Base-by-base conservation (phyloP, 2,113 vertebrate genomes). In the Cyphomyrus plagiostoma region DNA sequence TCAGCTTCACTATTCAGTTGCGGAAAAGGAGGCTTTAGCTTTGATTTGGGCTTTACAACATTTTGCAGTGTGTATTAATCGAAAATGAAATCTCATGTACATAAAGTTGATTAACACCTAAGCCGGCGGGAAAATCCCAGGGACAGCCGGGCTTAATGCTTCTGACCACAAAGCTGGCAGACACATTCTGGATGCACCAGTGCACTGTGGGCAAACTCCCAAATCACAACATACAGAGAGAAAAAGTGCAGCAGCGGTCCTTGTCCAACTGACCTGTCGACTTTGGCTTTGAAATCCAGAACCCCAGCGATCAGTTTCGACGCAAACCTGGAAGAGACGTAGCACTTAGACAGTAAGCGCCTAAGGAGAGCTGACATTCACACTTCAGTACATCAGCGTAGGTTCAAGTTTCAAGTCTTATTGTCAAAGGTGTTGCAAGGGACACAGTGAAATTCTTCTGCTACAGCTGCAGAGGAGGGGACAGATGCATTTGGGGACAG, bases 241-340 rank as follows among this genome's bases (percentile, higher is more conserved):
- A 6, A 19, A 80, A 80, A 80, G 74, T 80, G 35, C 13, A 39
- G 74, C 15, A 80, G 17, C 30, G 19, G 17, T 80, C 17, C 74
- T 42, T 17, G 85, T 50, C 49, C 13, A 35, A 94, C 95, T 93
- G 82, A 96, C 96, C 89, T 95, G 88, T 95, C 94, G 70, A 96
- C 91, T 93, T 93, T 94, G 91, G 94, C 93, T 91, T 95, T 97
- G 91, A 97, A 97, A 89, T 97, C 96, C 90, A 97, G 92, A 46
- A 97, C 95, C 1, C 95, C 97, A 19, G 95, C 95, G 0, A 97
- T 97, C 62, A 97, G 92, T 91, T 95, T 97, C 19, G 97, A 95
- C 13, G 96, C 96, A 94, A 97, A 97, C 91, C 96, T 97, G 90
- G 23, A 39, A 80, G 35, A 80, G 35, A 39, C 4, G 1, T 8